These are phyloP conservation scores for Noctua fimbriata DNA, from an alignment of 2,888 invertebrate genomes.

Conservation along the genomic window DNA sequence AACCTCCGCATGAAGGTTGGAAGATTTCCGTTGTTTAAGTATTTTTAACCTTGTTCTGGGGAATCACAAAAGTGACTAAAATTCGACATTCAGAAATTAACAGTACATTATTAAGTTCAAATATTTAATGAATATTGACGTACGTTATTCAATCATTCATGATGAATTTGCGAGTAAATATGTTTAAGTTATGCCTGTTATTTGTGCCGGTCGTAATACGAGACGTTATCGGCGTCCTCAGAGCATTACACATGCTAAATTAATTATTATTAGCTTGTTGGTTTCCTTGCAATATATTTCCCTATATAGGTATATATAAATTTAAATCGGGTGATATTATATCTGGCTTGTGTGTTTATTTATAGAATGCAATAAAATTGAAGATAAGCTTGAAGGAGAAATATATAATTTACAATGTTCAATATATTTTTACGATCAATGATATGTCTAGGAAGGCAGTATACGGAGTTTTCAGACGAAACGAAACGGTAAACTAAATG, in stretches of 20 bases:
- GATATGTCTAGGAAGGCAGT: background rate
- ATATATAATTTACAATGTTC: background rate
- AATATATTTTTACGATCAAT: background rate
- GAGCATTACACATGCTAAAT: slow-evolving; percentile 42
- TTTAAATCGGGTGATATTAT: slow-evolving; percentile 42
- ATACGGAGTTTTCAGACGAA: background rate
- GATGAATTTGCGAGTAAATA: slow-evolving; percentile 20
- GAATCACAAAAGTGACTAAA: slow-evolving; percentile 28
- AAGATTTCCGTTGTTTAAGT: slow-evolving; percentile 24
- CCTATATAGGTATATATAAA: slow-evolving; percentile 21
- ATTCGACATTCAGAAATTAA: background rate
- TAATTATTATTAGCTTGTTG: slow-evolving; percentile 51
- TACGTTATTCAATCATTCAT: slow-evolving; percentile 41
- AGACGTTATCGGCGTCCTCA: slow-evolving; percentile 57
- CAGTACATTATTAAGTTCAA: background rate
- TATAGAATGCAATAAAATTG: slow-evolving; percentile 34
- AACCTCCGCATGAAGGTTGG: slow-evolving; percentile 9
- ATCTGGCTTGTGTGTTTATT: slow-evolving; percentile 27
- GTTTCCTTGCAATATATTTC: slow-evolving; percentile 49
- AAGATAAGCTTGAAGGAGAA: slow-evolving; percentile 32
- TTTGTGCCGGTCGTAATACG: slow-evolving; percentile 52
- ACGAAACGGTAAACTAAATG: background rate
- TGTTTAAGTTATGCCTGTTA: slow-evolving; percentile 53
- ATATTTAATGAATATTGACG: slow-evolving; percentile 30
- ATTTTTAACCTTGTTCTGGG: slow-evolving; percentile 27